Conservation (phyloP, 2,113 vertebrate species). For the Microcebus ravelobensis region DNA sequence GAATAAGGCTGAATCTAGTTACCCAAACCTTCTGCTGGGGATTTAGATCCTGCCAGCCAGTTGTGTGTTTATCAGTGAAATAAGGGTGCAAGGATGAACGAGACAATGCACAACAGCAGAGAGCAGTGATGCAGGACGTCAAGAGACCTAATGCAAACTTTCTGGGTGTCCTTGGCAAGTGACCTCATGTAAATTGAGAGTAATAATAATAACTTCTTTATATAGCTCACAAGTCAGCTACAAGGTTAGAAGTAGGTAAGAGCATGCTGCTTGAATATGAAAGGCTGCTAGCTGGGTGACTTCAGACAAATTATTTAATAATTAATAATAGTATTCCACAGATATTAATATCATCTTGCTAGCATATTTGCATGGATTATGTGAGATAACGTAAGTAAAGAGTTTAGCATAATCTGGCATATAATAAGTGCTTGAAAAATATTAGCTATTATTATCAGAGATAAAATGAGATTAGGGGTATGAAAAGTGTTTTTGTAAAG, state of each 20-base stretch:
- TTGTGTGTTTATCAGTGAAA: accelerated
- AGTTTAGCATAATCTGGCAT: not conserved
- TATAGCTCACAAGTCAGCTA: not conserved
- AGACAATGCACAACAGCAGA: not conserved
- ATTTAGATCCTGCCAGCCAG: not conserved
- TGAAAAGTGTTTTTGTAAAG: not conserved
- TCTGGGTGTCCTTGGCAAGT: not conserved
- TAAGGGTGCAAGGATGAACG: too few relatives aligned
- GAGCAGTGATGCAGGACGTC: too few relatives aligned
- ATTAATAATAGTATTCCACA: not conserved
- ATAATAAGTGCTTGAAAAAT: not conserved
- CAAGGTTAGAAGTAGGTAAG: not conserved
- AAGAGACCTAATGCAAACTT: not conserved
- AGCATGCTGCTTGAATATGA: not conserved
- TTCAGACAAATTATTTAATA: not conserved
- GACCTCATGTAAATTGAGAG: not conserved
- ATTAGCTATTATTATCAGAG: not conserved
- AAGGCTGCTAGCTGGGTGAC: not conserved
- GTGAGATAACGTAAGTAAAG: not conserved
- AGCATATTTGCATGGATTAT: not conserved
- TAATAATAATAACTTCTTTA: not conserved
- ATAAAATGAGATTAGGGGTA: not conserved
- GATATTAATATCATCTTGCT: not conserved
- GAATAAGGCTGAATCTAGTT: not conserved
- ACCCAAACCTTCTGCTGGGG: not conserved